Evolutionary conservation across 2,797 vertebrate species (phyloP).

Genomic region (Arnoldichthys spilopterus): DNA sequence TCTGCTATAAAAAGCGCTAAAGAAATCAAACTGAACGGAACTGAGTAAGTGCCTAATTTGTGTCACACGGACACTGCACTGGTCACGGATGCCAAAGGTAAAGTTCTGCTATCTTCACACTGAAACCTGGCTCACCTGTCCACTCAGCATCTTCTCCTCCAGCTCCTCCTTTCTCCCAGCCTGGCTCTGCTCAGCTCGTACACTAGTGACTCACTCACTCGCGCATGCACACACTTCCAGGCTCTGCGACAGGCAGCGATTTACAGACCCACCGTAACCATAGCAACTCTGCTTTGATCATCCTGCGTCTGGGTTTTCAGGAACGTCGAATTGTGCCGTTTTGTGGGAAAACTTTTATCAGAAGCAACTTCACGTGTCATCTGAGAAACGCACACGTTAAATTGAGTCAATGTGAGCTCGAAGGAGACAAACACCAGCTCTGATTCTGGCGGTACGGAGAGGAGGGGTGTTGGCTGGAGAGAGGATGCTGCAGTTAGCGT

Average conservation of each 20-base stretch:
- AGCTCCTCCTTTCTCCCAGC: slow-evolving; percentile 20
- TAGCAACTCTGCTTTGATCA: slow-evolving; percentile 45
- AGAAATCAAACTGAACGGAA: too few relatives aligned
- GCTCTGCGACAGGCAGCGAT: slow-evolving; percentile 41
- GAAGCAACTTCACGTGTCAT: background rate
- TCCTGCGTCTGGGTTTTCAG: slow-evolving; percentile 14
- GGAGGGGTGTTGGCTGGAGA: slow-evolving; percentile 1
- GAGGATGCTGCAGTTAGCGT: slow-evolving; percentile 18
- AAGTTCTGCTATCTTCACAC: background rate
- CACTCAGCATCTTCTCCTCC: background rate
- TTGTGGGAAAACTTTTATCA: too few relatives aligned
- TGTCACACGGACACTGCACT: too few relatives aligned
- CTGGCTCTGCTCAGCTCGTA: slow-evolving; percentile 1
- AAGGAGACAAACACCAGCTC: background rate
- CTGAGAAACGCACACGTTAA: background rate
- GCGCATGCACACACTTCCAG: background rate
- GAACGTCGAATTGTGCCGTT: slow-evolving; percentile 1
- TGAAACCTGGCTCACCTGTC: background rate
- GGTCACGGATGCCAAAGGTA: too few relatives aligned
- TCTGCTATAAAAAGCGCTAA: too few relatives aligned
- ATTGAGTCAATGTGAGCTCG: background rate
- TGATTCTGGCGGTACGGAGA: too few relatives aligned
- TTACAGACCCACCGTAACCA: slow-evolving; percentile 45
- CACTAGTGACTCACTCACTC: slow-evolving; percentile 35
- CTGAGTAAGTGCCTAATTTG: too few relatives aligned